Evolutionary conservation across 2,113 vertebrate genomes (phyloP).

Genomic region (Sula dactylatra): DNA sequence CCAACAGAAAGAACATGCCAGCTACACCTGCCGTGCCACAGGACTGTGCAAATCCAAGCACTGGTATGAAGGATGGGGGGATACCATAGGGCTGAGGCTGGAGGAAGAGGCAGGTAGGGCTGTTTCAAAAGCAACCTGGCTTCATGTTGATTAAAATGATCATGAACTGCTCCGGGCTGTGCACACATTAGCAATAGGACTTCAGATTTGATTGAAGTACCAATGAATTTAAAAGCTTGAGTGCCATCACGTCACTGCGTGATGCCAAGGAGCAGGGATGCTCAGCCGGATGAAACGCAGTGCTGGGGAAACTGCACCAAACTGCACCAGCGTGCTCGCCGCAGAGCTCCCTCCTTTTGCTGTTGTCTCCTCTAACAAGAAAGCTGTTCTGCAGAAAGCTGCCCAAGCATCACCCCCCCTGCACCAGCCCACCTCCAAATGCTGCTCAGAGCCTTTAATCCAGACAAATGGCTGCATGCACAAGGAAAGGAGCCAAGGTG

Average conservation of each 20-base stretch:
- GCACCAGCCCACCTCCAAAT: background rate
- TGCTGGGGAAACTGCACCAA: background rate
- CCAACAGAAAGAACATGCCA: background rate
- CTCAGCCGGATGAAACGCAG: background rate
- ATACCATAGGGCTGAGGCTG: fast-evolving
- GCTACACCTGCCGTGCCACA: background rate
- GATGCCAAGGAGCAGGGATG: background rate
- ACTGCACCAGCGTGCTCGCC: fast-evolving
- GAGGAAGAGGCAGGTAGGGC: background rate
- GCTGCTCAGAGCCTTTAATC: background rate
- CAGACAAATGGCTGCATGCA: background rate
- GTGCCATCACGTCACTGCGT: background rate
- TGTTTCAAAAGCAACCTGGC: background rate
- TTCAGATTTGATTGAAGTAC: background rate
- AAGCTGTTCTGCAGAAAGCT: background rate
- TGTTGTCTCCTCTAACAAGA: fast-evolving
- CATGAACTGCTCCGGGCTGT: background rate
- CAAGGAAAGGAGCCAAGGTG: background rate
- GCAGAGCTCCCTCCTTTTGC: background rate
- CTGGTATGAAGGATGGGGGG: background rate
- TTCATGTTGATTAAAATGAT: background rate
- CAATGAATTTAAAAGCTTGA: background rate
- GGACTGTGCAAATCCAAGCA: no score
- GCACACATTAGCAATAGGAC: background rate
- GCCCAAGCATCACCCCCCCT: background rate